Evolutionary conservation across 2,888 invertebrate species (phyloP), one percentile per base, ranked within the genome.

Genomic region (Acanthosepion pharaonis): DNA sequence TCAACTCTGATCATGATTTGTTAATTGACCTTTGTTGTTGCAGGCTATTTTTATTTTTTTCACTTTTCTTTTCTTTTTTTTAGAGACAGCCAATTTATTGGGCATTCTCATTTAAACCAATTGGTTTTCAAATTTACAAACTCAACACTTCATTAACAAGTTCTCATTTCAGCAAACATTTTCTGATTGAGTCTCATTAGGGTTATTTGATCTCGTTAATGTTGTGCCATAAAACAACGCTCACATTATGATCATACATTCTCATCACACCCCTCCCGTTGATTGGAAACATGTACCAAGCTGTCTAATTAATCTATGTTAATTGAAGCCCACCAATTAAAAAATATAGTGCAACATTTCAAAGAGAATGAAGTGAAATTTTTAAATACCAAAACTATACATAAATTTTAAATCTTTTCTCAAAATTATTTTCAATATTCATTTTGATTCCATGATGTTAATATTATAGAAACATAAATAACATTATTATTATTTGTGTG

Each of bases 41-140:
- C n/a, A 78, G n/a, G 33, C n/a, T 5, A 9, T 78, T 28, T 11
- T 78, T 28, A n/a, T 78, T 28, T 64, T 28, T 64, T 64, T 8
- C 25, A 25, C 28, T 78, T 5, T 1, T 78, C 9, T n/a, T 78
- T 78, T 5, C 18, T 4, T 33, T n/a, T 78, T 78, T 78, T 78
- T n/a, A 33, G 33, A 78, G n/a, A 78, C 78, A 33, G n/a, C 78
- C 78, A 78, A 78, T 78, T 78, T 78, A 18, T 11, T 78, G 78
- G n/a, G 78, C 78, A 78, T 78, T 78, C 78, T 78, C 78, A 78
- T 78, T 78, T n/a, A 78, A 78, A 78, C 15, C 78, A 78, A 78
- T 78, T 78, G 78, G n/a, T 78, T 78, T 78, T 78, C n/a, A 78
- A 78, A 78, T 78, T 78, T n/a, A 78, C 78, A 78, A 78, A 78